Percentiles rank a stretch among this genome's conserved stretches.
Evolutionary conservation across 2,888 invertebrate genomes (phyloP).

Genomic region (Ditula angustiorana): DNA sequence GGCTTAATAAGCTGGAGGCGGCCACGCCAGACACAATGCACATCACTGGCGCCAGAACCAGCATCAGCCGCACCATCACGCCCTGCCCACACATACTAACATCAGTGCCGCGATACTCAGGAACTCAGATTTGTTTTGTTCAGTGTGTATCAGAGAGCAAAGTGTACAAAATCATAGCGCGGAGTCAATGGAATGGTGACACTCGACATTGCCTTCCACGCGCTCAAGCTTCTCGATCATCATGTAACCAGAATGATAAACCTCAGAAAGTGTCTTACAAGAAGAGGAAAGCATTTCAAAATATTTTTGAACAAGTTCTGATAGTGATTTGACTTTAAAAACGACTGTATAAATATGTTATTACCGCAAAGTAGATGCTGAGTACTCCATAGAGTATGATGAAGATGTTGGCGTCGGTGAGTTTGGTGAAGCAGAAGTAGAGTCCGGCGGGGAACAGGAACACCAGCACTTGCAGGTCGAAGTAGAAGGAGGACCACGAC

Average conservation of each 20-base stretch:
- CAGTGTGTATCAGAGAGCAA: slow-evolving; percentile 85
- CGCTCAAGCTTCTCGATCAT: slow-evolving; percentile 69
- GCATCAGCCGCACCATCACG: slow-evolving; percentile 99
- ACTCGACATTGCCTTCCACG: slow-evolving; percentile 72
- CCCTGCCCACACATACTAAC: slow-evolving; percentile 87
- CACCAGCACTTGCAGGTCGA: slow-evolving; percentile 97
- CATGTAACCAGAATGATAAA: slow-evolving; percentile 61
- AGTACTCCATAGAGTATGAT: slow-evolving; percentile 98
- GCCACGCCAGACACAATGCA: slow-evolving; percentile 98
- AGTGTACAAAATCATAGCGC: slow-evolving; percentile 84
- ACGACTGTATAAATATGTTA: slow-evolving; percentile 55
- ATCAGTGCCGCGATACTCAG: neutral
- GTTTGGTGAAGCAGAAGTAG: slow-evolving; percentile 97
- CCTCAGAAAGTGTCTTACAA: no score
- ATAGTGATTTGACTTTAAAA: neutral
- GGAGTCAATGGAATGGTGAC: slow-evolving; percentile 65
- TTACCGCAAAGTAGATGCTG: slow-evolving; percentile 98
- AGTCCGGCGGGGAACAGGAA: slow-evolving; percentile 98
- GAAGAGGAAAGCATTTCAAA: no score
- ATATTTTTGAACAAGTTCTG: neutral
- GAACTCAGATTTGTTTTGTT: neutral
- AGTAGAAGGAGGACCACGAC: slow-evolving; percentile 99
- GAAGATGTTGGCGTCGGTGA: slow-evolving; percentile 98
- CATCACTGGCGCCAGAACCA: slow-evolving; percentile 99
- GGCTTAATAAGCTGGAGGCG: slow-evolving; percentile 92